Evolutionary conservation across 1,140 invertebrate genomes (phyloP).

Genomic region (Centruroides vittatus): DNA sequence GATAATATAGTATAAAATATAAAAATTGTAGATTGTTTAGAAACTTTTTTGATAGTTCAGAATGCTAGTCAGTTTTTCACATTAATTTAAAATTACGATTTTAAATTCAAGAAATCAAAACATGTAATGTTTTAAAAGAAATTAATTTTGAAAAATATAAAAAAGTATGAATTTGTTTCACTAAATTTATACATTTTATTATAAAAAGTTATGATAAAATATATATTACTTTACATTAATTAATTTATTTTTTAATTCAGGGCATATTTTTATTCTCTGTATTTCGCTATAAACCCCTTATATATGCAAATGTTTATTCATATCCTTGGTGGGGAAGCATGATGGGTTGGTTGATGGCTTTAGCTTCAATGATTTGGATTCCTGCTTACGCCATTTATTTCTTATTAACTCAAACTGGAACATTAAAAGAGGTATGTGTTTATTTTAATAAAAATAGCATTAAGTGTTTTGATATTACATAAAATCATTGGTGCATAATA

Average conservation of each 20-base stretch:
- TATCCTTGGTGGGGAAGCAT: slow-evolving; percentile 59
- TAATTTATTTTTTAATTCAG: slow-evolving; percentile 30
- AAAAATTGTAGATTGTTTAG: too few relatives aligned
- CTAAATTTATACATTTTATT: background rate
- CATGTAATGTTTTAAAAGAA: too few relatives aligned
- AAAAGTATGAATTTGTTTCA: background rate
- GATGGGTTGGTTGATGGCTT: slow-evolving; percentile 51
- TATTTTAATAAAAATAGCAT: too few relatives aligned
- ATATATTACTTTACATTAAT: background rate
- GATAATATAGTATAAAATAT: too few relatives aligned
- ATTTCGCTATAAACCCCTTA: slow-evolving; percentile 46
- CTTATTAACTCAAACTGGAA: slow-evolving; percentile 32
- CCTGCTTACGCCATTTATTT: slow-evolving; percentile 49
- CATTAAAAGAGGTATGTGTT: slow-evolving; percentile 35
- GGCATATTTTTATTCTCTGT: slow-evolving; percentile 54
- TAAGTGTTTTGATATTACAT: too few relatives aligned
- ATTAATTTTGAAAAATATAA: background rate
- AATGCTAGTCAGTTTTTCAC: too few relatives aligned
- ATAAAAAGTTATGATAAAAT: background rate
- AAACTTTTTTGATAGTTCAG: too few relatives aligned
- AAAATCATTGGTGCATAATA: too few relatives aligned
- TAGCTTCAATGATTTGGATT: slow-evolving; percentile 60
- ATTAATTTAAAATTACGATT: too few relatives aligned
- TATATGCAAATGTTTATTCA: slow-evolving; percentile 45
- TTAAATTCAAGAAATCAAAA: too few relatives aligned